Percentiles rank a stretch among this genome's conserved stretches.
These are phyloP conservation scores for Macrobrachium rosenbergii DNA, from an alignment of 1,140 invertebrate species.

Conservation along the genomic window DNA sequence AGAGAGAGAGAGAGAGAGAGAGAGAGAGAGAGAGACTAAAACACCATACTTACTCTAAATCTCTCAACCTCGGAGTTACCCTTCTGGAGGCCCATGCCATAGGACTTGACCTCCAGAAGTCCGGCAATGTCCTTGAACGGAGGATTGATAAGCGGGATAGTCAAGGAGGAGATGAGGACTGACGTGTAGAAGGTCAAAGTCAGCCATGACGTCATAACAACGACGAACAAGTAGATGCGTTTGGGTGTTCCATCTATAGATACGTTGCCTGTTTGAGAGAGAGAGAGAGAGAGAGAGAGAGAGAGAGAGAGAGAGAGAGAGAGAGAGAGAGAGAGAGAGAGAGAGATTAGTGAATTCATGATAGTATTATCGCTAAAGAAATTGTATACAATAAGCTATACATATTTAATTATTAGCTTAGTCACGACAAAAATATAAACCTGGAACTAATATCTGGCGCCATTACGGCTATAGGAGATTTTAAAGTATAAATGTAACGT, in stretches of 20 bases:
- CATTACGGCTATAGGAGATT: too few species aligned
- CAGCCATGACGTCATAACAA: slow-evolving; percentile 39
- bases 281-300: too few species aligned
- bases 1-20: too few species aligned
- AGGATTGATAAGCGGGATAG: slow-evolving; percentile 35
- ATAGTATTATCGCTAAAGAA: neutral
- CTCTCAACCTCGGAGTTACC: slow-evolving; percentile 51
- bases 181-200: slow-evolving; percentile 46
- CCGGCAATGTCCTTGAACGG: slow-evolving; percentile 41
- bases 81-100: slow-evolving; percentile 28
- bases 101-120: slow-evolving; percentile 12
- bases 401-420: too few species aligned
- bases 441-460: too few species aligned
- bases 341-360: neutral
- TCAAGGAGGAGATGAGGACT: slow-evolving; percentile 43
- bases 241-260: neutral
- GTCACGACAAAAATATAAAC: too few species aligned
- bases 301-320: too few species aligned
- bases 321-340: too few species aligned
- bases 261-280: slow-evolving; percentile 1
- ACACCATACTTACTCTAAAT: slow-evolving; percentile 33
- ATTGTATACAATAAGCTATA: neutral
- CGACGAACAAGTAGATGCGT: slow-evolving; percentile 13
- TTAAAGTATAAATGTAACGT: too few species aligned
- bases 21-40: too few species aligned